A percentile compares a stretch with the other conserved stretches of the same genome.
Evolutionary conservation across 2,113 vertebrate genomes (phyloP).

Genomic region (Sterrhoptilus dennistouni): DNA sequence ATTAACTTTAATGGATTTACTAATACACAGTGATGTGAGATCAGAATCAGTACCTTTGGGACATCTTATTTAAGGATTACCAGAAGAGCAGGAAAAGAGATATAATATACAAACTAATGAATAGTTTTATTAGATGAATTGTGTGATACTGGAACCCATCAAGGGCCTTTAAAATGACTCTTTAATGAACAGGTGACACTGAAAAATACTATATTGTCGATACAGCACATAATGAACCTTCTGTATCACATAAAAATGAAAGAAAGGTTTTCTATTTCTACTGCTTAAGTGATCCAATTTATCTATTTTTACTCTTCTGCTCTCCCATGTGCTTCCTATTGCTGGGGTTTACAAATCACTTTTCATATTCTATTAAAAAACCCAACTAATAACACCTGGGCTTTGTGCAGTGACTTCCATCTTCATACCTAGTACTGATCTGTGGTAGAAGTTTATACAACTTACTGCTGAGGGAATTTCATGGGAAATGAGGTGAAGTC

Average conservation of each 20-base stretch:
- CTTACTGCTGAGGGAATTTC: neutral
- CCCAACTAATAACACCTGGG: neutral
- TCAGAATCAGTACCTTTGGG: conserved; percentile 42
- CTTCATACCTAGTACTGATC: neutral
- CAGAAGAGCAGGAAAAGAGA: conserved; percentile 12
- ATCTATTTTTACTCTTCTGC: conserved; percentile 36
- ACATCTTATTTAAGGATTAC: conserved; percentile 45
- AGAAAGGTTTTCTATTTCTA: conserved; percentile 47
- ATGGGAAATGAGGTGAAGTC: neutral
- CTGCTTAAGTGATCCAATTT: conserved; percentile 46
- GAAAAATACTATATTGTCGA: conserved; percentile 57
- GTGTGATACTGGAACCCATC: conserved; percentile 33
- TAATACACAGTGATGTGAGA: conserved; percentile 37
- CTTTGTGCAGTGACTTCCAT: neutral
- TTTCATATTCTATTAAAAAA: neutral
- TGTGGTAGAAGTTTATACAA: neutral
- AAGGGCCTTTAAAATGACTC: conserved; percentile 57
- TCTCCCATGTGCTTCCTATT: neutral
- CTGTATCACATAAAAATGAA: conserved; percentile 64
- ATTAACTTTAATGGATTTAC: conserved; percentile 58
- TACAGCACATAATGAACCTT: conserved; percentile 57
- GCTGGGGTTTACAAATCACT: neutral
- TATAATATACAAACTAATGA: conserved; percentile 47
- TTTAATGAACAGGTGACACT: conserved; percentile 65
- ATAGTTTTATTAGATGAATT: conserved; percentile 45